Percentiles rank a stretch among this genome's conserved stretches.
Conservation (phyloP, 2,797 vertebrate species). For the Dicrostonyx torquatus region DNA sequence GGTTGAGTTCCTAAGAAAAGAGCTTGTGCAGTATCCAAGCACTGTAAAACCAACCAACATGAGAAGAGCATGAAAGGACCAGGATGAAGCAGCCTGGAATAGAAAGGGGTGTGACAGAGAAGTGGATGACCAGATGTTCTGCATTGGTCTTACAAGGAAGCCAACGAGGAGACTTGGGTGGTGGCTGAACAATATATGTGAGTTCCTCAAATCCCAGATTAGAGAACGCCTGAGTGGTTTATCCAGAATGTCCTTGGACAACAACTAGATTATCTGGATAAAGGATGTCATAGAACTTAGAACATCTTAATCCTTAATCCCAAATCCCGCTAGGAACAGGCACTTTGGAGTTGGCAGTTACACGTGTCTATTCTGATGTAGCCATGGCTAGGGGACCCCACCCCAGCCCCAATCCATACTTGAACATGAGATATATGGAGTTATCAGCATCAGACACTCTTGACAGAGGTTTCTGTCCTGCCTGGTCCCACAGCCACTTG, state of each 20-base stretch:
- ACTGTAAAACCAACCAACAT: not conserved
- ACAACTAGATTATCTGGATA: not conserved
- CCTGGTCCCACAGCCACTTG: too few relatives aligned
- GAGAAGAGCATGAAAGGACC: not conserved
- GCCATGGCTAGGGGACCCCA: not conserved
- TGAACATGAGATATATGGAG: accelerated
- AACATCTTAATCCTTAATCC: not conserved
- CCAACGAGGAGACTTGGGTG: not conserved
- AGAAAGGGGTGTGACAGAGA: not conserved
- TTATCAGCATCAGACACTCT: not conserved
- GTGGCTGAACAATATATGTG: not conserved
- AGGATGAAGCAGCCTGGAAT: not conserved
- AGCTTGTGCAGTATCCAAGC: too few relatives aligned
- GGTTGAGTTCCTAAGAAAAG: not conserved
- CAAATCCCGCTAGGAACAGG: not conserved
- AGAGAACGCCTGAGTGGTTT: not conserved
- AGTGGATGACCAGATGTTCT: not conserved
- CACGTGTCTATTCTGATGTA: not conserved
- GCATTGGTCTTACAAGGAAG: not conserved
- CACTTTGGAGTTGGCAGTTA: not conserved
- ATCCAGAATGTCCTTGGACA: not conserved
- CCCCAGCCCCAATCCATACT: too few relatives aligned
- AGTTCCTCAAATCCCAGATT: not conserved
- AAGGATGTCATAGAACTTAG: not conserved
- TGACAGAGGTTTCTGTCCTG: too few relatives aligned